A percentile compares a stretch with the other conserved stretches of the same genome.
Conservation (phyloP, 2,888 invertebrate genomes). For the Urechis unicinctus region DNA sequence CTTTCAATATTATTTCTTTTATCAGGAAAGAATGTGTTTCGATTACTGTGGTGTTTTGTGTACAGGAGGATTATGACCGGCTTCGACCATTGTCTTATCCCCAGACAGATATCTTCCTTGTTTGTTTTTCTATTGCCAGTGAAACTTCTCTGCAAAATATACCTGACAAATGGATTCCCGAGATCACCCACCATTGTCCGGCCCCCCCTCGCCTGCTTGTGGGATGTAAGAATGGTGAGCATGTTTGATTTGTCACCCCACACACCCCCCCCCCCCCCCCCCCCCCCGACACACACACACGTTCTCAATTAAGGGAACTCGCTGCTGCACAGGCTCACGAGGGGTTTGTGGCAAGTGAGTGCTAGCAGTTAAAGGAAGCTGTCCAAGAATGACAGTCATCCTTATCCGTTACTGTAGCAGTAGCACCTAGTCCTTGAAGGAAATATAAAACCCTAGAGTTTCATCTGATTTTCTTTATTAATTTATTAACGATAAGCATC, state of each 20-base stretch:
- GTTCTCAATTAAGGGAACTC: background rate
- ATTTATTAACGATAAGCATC: no score
- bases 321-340: conserved; percentile 7
- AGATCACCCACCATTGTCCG: conserved; percentile 27
- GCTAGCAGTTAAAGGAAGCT: no score
- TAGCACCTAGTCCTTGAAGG: no score
- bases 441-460: no score
- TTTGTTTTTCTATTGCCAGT: conserved; percentile 29
- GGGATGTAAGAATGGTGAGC: conserved; percentile 28
- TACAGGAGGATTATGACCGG: conserved; percentile 77
- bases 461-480: no score
- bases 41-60: conserved; percentile 1
- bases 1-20: background rate
- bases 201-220: conserved; percentile 27
- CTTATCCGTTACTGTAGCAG: no score
- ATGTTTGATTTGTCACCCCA: background rate
- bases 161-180: conserved; percentile 31
- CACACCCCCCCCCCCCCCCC: no score
- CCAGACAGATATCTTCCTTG: conserved; percentile 62
- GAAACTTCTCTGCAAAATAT: conserved; percentile 29
- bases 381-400: no score
- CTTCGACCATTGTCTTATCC: conserved; percentile 91
- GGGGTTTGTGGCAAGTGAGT: no score
- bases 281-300: no score
- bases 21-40: no score